phyloP scores from a whole-genome alignment of 2,888 invertebrate species.

The Aspidiotus destructor region DNA sequence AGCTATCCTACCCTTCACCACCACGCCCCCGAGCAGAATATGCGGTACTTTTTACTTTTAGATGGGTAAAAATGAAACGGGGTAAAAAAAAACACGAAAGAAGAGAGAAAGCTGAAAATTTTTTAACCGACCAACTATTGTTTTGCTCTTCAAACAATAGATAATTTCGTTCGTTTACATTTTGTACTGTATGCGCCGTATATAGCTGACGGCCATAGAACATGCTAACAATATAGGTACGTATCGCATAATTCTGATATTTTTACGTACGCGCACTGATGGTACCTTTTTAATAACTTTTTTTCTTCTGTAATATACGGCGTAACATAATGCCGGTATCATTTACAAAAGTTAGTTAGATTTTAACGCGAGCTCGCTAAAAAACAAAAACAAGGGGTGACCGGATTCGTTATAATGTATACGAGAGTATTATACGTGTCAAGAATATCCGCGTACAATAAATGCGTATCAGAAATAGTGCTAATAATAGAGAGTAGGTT shows the following conservation, averaged over 20 bases:
- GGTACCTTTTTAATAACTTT: slow-evolving; percentile 6
- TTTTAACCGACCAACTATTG: slow-evolving; percentile 9
- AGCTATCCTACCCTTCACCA: background rate
- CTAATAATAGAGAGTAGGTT: too few relatives aligned
- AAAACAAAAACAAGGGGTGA: slow-evolving; percentile 2
- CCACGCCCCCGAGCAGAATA: background rate
- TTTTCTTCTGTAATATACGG: background rate
- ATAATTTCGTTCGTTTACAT: slow-evolving; percentile 11
- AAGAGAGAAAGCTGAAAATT: background rate
- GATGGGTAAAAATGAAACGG: too few relatives aligned
- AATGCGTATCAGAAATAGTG: too few relatives aligned
- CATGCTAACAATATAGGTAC: background rate
- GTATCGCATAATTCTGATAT: slow-evolving; percentile 6
- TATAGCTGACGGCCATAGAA: background rate
- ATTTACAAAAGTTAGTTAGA: slow-evolving; percentile 1
- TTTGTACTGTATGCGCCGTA: background rate
- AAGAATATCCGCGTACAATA: too few relatives aligned
- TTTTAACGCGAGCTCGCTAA: slow-evolving; percentile 5
- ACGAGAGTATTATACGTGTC: too few relatives aligned
- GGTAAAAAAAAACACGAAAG: background rate
- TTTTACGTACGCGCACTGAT: background rate
- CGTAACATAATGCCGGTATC: background rate
- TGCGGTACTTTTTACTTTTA: background rate
- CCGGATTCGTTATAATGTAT: background rate
- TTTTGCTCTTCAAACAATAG: slow-evolving; percentile 12